Evolutionary conservation across 2,113 vertebrate genomes (phyloP).

Genomic region (Phylloscopus trochiloides): DNA sequence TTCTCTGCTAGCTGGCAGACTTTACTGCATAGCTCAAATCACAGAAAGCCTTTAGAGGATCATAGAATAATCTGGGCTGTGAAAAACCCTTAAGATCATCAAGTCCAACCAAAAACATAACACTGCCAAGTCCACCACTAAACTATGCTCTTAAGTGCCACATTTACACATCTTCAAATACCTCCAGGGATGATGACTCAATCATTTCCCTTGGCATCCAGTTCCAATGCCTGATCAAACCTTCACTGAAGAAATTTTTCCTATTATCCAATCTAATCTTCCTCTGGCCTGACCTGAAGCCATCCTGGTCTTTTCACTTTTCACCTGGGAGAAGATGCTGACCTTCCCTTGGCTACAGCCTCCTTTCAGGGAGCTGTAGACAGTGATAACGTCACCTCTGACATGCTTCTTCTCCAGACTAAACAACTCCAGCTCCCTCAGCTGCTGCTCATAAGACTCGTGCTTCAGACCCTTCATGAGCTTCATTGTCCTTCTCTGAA

Average conservation of each 20-base stretch:
- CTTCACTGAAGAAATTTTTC: not conserved
- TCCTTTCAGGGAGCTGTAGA: not conserved
- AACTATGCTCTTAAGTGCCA: not conserved
- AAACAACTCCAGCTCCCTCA: not conserved
- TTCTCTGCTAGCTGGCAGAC: not conserved
- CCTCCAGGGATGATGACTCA: not conserved
- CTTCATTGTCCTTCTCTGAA: not conserved
- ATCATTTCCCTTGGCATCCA: not conserved
- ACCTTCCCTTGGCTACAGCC: fast-evolving
- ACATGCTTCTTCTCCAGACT: not conserved
- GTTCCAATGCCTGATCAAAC: not conserved
- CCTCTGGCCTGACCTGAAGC: fast-evolving
- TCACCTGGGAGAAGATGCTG: fast-evolving
- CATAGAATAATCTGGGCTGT: not conserved
- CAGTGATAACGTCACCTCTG: fast-evolving
- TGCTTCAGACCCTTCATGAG: not conserved
- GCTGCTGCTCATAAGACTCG: fast-evolving
- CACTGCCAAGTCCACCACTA: not conserved
- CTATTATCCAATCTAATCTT: not conserved
- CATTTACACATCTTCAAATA: not conserved
- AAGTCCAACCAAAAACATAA: not conserved
- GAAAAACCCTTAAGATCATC: not conserved
- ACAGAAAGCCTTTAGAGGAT: not conserved
- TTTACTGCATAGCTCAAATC: not conserved
- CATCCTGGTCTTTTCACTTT: not conserved